Evolutionary conservation across 2,797 vertebrate genomes (phyloP), one percentile per base, ranked within the genome.

Genomic region (Coregonus sp.): DNA sequence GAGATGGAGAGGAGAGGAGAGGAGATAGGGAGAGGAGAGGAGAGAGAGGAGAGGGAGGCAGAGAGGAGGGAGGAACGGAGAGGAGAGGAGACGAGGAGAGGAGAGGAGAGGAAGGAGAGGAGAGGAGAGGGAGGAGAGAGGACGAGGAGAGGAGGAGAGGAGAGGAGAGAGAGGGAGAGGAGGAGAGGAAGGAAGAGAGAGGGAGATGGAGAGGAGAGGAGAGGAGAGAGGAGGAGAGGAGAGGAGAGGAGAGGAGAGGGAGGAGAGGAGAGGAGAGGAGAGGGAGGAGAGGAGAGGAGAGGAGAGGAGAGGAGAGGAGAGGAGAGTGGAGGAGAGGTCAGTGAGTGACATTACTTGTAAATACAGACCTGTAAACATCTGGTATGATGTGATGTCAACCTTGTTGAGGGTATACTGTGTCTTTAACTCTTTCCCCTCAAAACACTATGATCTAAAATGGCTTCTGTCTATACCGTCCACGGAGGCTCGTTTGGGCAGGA

Each of bases 401-500:
- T 59, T n/a, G n/a, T 63, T 11, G 25, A 29, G 59, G 59, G 9
- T 47, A 47, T 25, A 4, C 4, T 33, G 11, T n/a, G 84, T 82
- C 77, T 83, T 72, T 74, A 76, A 75, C 76, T 79, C 67, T 77
- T 77, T 85, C 84, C 85, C 40, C 89, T 89, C 81, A 85, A 86
- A 87, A 89, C 84, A 86, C 85, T 90, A 88, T 92, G 89, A 92
- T 85, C 86, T 86, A 88, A 63, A 63, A 86, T 81, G 77, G 73
- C 68, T 80, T 78, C 69, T 80, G 83, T 82, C 80, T 85, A 87
- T 93, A 99, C 98, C 98, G 33, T 98, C 97, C 80, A 99, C 96
- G 47, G 98, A 98, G 0, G 97, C 96, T 88, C 98, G 94, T 90
- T 99, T 99, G 80, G 98, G 98, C 66, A 99, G 94, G 86, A 99